Conservation (phyloP, 2,797 vertebrate genomes). For the Cuniculus paca region DNA sequence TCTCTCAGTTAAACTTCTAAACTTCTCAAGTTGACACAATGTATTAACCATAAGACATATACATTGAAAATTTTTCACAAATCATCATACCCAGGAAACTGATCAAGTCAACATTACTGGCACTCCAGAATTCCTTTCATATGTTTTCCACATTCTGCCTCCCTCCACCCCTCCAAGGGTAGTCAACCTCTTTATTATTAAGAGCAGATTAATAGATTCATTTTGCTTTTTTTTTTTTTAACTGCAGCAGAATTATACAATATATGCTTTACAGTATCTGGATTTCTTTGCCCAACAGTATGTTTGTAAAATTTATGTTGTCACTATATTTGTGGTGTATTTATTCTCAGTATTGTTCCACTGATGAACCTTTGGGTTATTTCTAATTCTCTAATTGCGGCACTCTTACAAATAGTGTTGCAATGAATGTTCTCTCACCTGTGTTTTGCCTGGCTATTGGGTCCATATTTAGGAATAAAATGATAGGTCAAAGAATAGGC, state of each 20-base stretch:
- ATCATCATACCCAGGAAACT: neutral
- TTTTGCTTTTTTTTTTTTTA: neutral
- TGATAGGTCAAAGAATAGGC: neutral
- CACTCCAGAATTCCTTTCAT: neutral
- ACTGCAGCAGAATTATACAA: neutral
- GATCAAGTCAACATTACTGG: neutral
- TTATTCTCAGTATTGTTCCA: neutral
- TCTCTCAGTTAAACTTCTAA: no score
- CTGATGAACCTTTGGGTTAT: neutral
- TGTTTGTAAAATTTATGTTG: constrained; percentile 24
- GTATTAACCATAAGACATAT: no score
- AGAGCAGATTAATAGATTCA: neutral
- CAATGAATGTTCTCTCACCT: neutral
- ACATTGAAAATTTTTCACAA: neutral
- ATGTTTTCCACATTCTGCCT: neutral
- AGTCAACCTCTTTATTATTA: neutral
- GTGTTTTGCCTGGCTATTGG: constrained; percentile 3
- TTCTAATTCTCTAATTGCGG: neutral
- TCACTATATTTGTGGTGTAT: neutral
- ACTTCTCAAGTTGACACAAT: no score
- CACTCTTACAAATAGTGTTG: neutral
- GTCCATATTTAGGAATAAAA: neutral
- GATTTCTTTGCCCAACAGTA: neutral
- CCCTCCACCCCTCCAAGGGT: neutral
- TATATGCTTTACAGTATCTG: neutral